phyloP scores from a whole-genome alignment of 2,888 invertebrate genomes.

The Heliconius cydno region DNA sequence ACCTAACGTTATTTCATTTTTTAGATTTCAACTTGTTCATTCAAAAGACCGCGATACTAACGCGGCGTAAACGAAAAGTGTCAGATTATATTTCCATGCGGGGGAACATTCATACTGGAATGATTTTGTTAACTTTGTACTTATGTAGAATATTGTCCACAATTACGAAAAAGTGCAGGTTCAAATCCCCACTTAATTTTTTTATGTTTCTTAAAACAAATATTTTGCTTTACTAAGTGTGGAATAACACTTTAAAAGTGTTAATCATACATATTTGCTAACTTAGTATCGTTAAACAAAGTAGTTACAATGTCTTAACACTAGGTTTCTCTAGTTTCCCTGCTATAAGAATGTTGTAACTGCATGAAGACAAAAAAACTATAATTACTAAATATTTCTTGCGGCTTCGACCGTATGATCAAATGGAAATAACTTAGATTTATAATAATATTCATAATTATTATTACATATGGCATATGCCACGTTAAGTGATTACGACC shows the following conservation, averaged over 20 bases:
- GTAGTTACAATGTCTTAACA: neutral
- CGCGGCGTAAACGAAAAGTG: constrained; percentile 4
- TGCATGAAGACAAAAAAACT: neutral
- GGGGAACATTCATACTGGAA: neutral
- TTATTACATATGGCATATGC: no score
- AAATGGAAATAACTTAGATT: no score
- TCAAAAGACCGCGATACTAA: neutral
- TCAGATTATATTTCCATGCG: neutral
- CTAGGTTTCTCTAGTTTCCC: neutral
- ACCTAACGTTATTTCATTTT: neutral
- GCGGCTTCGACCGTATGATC: no score
- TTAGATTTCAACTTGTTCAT: neutral
- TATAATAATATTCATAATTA: no score
- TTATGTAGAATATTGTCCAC: neutral
- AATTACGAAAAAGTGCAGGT: neutral
- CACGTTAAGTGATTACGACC: no score
- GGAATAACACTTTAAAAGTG: neutral
- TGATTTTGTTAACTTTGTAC: neutral
- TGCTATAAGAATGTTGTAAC: neutral
- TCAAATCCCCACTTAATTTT: neutral
- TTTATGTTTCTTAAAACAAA: neutral
- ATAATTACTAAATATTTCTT: no score
- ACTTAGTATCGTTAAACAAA: neutral
- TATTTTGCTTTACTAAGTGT: neutral
- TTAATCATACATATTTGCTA: neutral